A percentile compares a stretch with the other conserved stretches of the same genome.
Conservation (phyloP, 2,797 vertebrate species). For the Tauraco hartlaubi region DNA sequence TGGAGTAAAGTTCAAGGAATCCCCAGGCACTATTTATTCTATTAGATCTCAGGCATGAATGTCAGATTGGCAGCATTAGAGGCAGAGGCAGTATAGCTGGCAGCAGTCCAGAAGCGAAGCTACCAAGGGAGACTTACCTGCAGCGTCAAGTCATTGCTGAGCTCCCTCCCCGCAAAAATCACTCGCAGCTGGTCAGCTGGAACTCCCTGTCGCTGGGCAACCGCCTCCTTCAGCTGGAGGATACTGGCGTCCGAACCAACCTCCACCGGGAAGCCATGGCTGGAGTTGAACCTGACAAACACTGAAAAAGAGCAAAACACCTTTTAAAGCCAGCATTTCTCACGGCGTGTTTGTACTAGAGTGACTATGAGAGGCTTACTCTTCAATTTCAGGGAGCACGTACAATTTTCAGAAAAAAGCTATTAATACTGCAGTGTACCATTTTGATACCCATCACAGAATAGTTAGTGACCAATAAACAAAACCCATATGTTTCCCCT, state of each 20-base stretch:
- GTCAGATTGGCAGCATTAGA: conserved; percentile 78
- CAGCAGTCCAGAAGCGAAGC: conserved; percentile 45
- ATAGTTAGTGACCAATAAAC: conserved; percentile 4
- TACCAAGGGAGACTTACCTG: conserved; percentile 83
- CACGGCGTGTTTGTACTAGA: not conserved
- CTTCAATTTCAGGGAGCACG: not conserved
- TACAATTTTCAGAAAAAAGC: not conserved
- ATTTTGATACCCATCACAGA: not conserved
- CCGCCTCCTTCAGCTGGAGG: conserved; percentile 87
- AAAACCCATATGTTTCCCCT: not conserved
- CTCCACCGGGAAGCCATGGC: conserved; percentile 87
- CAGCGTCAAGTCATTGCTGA: conserved; percentile 84
- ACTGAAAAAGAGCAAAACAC: conserved; percentile 78
- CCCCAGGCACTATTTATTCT: conserved; percentile 87
- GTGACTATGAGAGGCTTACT: not conserved
- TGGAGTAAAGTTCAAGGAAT: conserved; percentile 90
- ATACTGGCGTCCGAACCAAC: conserved; percentile 83
- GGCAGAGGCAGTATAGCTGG: conserved; percentile 43
- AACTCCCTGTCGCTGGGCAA: conserved; percentile 89
- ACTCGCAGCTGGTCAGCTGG: conserved; percentile 85
- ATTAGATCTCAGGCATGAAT: conserved; percentile 81
- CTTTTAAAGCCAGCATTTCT: not conserved
- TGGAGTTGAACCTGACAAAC: conserved; percentile 90
- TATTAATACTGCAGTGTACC: not conserved
- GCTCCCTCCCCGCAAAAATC: conserved; percentile 91